Base-by-base conservation (phyloP, 2,888 invertebrate genomes). In the Rapana venosa region DNA sequence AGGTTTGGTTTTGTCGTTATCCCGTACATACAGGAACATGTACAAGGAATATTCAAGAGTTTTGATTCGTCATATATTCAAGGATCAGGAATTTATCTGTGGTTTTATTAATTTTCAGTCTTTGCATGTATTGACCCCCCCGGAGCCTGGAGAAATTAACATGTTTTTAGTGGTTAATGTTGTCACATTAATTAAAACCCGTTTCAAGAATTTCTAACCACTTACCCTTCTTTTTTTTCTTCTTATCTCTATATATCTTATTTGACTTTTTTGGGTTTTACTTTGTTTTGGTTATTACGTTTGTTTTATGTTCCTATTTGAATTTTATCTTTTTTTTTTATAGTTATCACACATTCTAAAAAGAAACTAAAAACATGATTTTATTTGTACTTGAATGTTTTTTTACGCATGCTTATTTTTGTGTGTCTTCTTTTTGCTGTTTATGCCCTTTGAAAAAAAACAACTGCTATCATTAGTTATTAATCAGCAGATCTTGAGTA, bases 1-100 rank as follows among this genome's bases (percentile, higher is more conserved):
- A 79, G 79, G 79, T 79, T 79, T 79, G 79, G 35, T 79, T 35
- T 32, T 35, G 17, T 79, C 11, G 79, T 35, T 32, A 35, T 79
- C 32, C 66, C 17, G 66, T 66, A 66, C 66, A 66, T 79, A 79
- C 15, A 79, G 15, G 13, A 79, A 35, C 15, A 32, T 79, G 79
- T 79, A 79, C 79, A 79, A 15, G 15, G 35, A 79, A 35, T 79
- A 79, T 35, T 35, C 79, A 79, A 79, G 79, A 79, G 79, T 79
- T 74, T 74, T 15, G 22, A 26, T 74, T 74, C n/a, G 30, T 74
- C 74, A 74, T 17, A 22, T 74, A n/a, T 26, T 74, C n/a, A n/a
- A 74, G 30, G 74, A 74, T n/a, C n/a, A 74, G n/a, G 74, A 26
- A 74, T 26, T n/a, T 30, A n/a, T 74, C n/a, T 22, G 22, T n/a